A percentile compares a stretch with the other conserved stretches of the same genome.
phyloP scores from a whole-genome alignment of 2,888 invertebrate species.

The Hydraecia micacea region DNA sequence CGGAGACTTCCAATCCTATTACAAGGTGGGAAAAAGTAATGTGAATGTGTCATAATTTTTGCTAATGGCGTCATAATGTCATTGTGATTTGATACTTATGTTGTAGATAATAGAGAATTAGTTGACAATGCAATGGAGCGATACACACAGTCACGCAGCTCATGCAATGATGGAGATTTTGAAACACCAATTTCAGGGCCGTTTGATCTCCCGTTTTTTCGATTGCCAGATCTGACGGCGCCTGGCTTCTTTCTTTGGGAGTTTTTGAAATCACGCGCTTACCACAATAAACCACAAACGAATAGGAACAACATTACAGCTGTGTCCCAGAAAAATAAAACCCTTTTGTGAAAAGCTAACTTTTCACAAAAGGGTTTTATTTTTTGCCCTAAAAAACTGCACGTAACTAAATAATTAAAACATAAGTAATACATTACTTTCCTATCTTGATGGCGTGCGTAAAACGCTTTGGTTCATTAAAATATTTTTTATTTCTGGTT shows the following conservation, averaged over 20 bases:
- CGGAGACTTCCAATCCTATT: background rate
- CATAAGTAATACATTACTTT: conserved; percentile 3
- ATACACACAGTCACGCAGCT: background rate
- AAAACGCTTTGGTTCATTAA: conserved; percentile 31
- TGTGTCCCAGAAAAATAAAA: no score
- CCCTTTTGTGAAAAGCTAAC: no score
- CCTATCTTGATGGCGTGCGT: conserved; percentile 41
- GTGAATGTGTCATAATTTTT: background rate
- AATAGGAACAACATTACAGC: background rate
- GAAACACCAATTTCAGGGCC: background rate
- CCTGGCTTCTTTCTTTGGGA: no score
- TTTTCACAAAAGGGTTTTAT: background rate
- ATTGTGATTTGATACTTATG: background rate
- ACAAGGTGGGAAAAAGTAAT: background rate
- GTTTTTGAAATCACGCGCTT: no score
- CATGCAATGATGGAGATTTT: background rate
- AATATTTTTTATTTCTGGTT: conserved; percentile 29
- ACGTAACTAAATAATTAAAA: conserved; percentile 32
- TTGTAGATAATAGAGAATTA: background rate
- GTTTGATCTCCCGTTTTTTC: background rate
- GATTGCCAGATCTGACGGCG: no score
- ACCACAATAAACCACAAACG: no score
- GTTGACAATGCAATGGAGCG: background rate
- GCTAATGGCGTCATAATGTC: background rate
- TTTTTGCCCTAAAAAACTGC: background rate